phyloP scores from a whole-genome alignment of 2,113 vertebrate genomes.

The rabbit (Oryctolagus cuniculus) region mOryCun1.1 NC_091440.1:135898501-135899000 shows the following conservation, averaged over 20 bases:
- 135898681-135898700: background rate
- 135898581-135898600: background rate
- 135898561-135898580: background rate
- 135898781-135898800: background rate
- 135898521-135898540: background rate
- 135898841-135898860: constrained; percentile 22
- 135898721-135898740: background rate
- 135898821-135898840: background rate
- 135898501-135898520: background rate
- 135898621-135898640: background rate
- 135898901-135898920: constrained; percentile 8
- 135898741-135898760: background rate
- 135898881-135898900: constrained; percentile 8
- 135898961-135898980: background rate
- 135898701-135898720: background rate
- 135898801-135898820: constrained; percentile 8
- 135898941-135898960: constrained; percentile 23
- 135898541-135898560: background rate
- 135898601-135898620: background rate
- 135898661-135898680: background rate
- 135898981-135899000: background rate
- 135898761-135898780: background rate
- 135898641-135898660: background rate
- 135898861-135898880: constrained; percentile 4
- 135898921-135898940: constrained; percentile 33